Evolutionary conservation across 2,113 vertebrate species (phyloP), one percentile per base, ranked within the genome.

Genomic region (Tretioscincus oriximinensis): DNA sequence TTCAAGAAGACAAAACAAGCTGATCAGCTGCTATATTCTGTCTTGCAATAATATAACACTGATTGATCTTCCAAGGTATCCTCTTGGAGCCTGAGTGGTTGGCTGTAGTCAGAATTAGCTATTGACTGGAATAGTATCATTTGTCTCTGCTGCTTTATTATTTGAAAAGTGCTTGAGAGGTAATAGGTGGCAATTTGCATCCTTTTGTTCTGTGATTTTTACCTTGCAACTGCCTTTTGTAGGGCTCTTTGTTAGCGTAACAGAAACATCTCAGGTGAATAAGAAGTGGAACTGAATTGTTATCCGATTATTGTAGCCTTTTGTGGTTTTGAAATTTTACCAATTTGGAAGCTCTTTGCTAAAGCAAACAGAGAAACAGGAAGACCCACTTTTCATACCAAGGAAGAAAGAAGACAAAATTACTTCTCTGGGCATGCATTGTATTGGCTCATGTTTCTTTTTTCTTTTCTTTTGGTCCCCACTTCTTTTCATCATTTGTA

Each of bases 51-150:
- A 90, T 83, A 26, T 87, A 83, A 87, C 88, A 14, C 77, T 89
- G 89, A 88, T 85, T 93, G 89, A 90, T 88, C 85, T 83, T 83
- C 76, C 24, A 5, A 35, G 58, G 63, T 64, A 92, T 94, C 93
- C 88, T 85, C 88, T 90, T 91, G 83, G 86, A 88, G 86, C 75
- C 80, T 75, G 63, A 82, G 85, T 89, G 88, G 82, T 88, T 92
- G 87, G 85, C 93, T 88, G 77, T 77, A 90, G 90, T 75, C 90
- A 84, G 90, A 93, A 88, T 91, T 88, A 95, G 92, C 94, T 92
- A 92, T 93, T 94, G 90, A 93, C 95, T 92, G 90, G 90, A 92
- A 90, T 94, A 86, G 91, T 90, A 93, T 92, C 92, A 90, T 92
- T 93, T 91, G 91, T 93, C 90, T 90, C 67, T 81, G 86, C 84